A percentile compares a stretch with the other conserved stretches of the same genome.
Evolutionary conservation across 2,113 vertebrate species (phyloP).

Genomic region (Eretmochelys imbricata): DNA sequence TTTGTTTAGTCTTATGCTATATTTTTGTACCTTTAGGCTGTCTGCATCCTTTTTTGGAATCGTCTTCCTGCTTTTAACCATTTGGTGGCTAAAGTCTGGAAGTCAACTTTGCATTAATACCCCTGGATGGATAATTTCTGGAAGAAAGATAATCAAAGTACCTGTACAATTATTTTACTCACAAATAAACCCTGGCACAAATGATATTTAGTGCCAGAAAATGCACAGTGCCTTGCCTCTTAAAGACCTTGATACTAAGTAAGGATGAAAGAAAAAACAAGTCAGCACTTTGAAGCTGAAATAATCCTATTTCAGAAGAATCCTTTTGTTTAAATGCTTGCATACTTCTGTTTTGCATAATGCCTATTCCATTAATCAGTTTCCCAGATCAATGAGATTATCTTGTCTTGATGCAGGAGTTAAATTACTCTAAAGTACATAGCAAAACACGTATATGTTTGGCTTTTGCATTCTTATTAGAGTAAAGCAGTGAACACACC

Average conservation of each 20-base stretch:
- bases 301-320: slow-evolving; percentile 38
- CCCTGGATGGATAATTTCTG: background rate
- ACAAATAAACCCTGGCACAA: background rate
- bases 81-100: background rate
- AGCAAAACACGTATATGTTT: background rate
- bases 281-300: background rate
- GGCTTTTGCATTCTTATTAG: background rate
- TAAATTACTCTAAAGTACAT: background rate
- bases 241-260: background rate
- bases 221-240: background rate
- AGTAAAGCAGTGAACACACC: background rate
- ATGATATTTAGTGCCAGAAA: background rate
- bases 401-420: background rate
- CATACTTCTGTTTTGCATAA: background rate
- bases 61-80: background rate
- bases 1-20: background rate
- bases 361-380: background rate
- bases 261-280: background rate
- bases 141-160: background rate
- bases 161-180: background rate
- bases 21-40: background rate
- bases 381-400: background rate
- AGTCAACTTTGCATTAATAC: background rate
- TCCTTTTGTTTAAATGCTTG: slow-evolving; percentile 37
- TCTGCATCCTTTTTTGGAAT: background rate